Percentiles rank a stretch among this genome's conserved stretches.
Evolutionary conservation across 1,140 invertebrate genomes (phyloP).

Genomic region (Lasaia peninsularis): DNA sequence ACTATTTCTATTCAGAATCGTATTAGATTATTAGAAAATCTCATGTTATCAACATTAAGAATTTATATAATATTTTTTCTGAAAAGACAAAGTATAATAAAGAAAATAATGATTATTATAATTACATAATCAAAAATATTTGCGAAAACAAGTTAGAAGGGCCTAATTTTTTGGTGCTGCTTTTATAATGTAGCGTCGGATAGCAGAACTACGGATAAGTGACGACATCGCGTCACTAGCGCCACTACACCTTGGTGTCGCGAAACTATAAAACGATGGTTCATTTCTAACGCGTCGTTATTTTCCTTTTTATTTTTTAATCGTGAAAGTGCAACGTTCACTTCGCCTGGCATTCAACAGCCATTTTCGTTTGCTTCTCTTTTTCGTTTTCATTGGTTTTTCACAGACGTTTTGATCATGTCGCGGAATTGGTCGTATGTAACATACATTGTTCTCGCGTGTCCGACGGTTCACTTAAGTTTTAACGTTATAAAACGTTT

Average conservation of each 20-base stretch:
- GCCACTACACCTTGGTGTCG: constrained; percentile 30
- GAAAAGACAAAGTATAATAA: not conserved
- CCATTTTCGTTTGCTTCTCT: constrained; percentile 67
- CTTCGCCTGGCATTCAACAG: constrained; percentile 69
- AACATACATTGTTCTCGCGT: constrained; percentile 31
- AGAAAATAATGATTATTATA: not conserved
- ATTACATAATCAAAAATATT: too few species aligned
- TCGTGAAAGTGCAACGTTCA: constrained; percentile 75
- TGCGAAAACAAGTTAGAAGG: not conserved
- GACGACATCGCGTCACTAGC: constrained; percentile 36
- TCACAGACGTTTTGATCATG: constrained; percentile 70
- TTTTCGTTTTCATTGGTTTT: constrained; percentile 73
- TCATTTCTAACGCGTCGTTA: constrained; percentile 64
- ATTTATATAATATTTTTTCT: too few species aligned
- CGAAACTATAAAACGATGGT: constrained; percentile 60
- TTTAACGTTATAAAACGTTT: constrained; percentile 5
- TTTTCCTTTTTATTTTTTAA: constrained; percentile 69
- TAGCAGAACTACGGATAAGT: constrained; percentile 57
- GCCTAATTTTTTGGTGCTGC: constrained; percentile 38
- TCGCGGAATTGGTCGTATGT: constrained; percentile 44
- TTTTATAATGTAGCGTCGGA: constrained; percentile 44
- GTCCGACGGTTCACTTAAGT: constrained; percentile 22
- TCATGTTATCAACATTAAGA: too few species aligned
- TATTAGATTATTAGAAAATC: too few species aligned
- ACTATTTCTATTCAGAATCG: too few species aligned